Percentiles rank a stretch among this genome's conserved stretches.
phyloP scores from a whole-genome alignment of 2,888 invertebrate genomes.

The Spisula solida region DNA sequence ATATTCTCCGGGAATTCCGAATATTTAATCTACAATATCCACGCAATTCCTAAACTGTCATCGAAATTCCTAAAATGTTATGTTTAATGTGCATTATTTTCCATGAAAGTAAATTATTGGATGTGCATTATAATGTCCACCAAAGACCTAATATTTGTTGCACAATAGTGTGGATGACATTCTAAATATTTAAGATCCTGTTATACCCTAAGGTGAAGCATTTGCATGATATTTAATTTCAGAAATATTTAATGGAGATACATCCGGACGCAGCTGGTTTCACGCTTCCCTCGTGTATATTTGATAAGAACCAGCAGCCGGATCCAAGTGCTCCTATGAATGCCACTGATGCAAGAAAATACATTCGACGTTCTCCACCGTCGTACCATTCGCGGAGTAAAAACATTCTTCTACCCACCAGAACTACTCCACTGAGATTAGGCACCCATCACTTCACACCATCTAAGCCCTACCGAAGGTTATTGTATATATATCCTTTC shows the following conservation, averaged over 20 bases:
- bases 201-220: too few species aligned
- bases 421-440: not conserved
- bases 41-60: too few species aligned
- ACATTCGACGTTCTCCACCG: conserved; percentile 32
- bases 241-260: not conserved
- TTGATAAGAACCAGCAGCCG: not conserved
- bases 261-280: not conserved
- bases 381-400: not conserved
- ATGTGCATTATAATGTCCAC: too few species aligned
- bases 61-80: too few species aligned
- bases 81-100: too few species aligned
- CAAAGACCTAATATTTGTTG: too few species aligned
- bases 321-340: not conserved
- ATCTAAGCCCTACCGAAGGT: not conserved
- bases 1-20: too few species aligned
- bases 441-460: not conserved
- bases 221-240: not conserved
- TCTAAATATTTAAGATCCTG: too few species aligned
- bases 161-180: too few species aligned
- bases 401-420: conserved; percentile 3
- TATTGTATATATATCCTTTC: not conserved
- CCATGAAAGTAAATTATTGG: too few species aligned
- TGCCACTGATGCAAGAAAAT: conserved; percentile 16
- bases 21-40: too few species aligned
- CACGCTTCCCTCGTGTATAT: not conserved